These are phyloP conservation scores for Ardeotis arabs DNA, from an alignment of 2,113 vertebrate species.

Conservation along the genomic window DNA sequence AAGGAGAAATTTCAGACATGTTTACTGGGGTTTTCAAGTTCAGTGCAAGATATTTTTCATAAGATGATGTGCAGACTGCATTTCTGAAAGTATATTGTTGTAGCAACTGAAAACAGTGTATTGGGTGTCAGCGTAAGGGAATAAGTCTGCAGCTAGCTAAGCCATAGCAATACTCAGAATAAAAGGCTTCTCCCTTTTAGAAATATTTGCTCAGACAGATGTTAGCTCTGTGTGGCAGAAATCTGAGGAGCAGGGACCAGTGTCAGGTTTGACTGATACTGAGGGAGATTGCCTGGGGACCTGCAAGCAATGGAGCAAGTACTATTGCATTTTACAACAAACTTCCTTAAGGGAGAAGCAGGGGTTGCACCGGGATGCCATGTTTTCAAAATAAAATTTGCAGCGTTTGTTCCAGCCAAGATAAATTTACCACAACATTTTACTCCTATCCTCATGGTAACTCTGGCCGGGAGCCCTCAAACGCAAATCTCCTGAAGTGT, in stretches of 20 bases:
- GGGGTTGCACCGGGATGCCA: neutral
- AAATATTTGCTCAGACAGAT: neutral
- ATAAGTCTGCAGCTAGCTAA: neutral
- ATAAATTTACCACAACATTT: neutral
- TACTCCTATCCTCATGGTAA: neutral
- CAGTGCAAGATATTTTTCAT: neutral
- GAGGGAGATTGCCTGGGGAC: neutral
- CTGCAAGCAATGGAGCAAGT: neutral
- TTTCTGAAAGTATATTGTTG: neutral
- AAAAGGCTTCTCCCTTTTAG: neutral
- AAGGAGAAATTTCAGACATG: neutral
- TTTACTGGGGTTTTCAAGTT: neutral
- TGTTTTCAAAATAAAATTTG: neutral
- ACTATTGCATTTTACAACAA: neutral
- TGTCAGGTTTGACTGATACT: neutral
- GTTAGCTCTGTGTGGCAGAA: neutral
- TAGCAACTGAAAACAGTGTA: neutral
- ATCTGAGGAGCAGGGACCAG: neutral
- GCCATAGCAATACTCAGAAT: neutral
- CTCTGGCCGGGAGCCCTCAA: neutral
- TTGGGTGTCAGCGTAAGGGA: neutral
- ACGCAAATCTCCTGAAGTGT: neutral
- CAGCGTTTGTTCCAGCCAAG: neutral
- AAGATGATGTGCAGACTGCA: neutral
- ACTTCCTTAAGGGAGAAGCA: neutral